phyloP scores from a whole-genome alignment of 2,888 invertebrate species.

The Calameuta idolon region DNA sequence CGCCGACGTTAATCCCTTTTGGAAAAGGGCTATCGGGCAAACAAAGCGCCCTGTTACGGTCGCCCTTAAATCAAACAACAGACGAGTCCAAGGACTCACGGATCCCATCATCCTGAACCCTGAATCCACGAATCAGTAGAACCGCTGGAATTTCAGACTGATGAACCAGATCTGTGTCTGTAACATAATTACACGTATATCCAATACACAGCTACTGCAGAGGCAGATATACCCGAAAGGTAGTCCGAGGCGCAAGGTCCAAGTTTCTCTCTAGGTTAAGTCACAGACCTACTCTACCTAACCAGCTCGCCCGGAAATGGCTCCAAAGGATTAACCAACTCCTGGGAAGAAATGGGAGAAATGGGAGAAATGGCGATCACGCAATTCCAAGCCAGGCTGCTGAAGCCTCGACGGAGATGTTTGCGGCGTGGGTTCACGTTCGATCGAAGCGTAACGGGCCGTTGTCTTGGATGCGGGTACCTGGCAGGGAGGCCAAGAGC shows the following conservation, averaged over 20 bases:
- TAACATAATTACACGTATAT: neutral
- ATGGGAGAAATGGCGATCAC: conserved; percentile 13
- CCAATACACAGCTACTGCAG: neutral
- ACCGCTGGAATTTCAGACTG: neutral
- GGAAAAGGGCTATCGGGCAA: conserved; percentile 22
- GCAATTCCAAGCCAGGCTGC: conserved; percentile 41
- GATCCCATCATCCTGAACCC: neutral
- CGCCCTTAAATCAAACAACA: conserved; percentile 15
- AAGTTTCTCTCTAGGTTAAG: neutral
- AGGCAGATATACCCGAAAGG: neutral
- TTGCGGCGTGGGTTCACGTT: conserved; percentile 59
- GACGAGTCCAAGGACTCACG: neutral
- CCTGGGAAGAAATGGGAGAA: neutral
- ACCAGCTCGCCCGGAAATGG: neutral
- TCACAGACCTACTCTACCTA: neutral
- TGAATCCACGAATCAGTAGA: neutral
- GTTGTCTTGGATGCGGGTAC: conserved; percentile 65
- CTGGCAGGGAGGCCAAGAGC: conserved; percentile 38
- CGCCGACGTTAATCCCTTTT: conserved; percentile 23
- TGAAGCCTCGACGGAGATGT: conserved; percentile 58
- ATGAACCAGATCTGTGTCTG: neutral
- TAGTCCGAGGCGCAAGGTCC: neutral
- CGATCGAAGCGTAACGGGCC: conserved; percentile 65
- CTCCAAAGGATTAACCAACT: neutral
- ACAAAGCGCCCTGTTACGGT: conserved; percentile 14